Evolutionary conservation across 2,797 vertebrate species (phyloP).

Genomic region (Rhinogobio ventralis): DNA sequence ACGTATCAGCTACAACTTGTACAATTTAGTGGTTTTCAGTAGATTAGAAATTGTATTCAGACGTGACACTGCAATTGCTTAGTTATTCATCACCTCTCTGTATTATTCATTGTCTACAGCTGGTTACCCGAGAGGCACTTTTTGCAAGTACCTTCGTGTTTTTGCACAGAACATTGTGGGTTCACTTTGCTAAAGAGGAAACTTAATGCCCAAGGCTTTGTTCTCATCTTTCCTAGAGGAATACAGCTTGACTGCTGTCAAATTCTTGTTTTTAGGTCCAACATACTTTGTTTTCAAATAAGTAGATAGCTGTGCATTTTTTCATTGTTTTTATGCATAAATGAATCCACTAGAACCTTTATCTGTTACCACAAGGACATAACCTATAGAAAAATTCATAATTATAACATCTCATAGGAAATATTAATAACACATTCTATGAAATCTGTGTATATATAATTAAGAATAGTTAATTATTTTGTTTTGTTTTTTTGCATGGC

Average conservation of each 20-base stretch:
- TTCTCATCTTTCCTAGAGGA: slow-evolving; percentile 51
- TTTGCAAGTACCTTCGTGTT: slow-evolving; percentile 59
- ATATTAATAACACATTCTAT: not conserved
- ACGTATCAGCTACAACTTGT: not conserved
- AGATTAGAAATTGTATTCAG: not conserved
- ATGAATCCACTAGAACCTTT: not conserved
- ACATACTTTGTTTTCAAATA: slow-evolving; percentile 4
- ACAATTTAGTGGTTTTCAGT: not conserved
- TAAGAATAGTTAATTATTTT: not conserved
- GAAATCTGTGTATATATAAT: not conserved
- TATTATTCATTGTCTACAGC: slow-evolving; percentile 14
- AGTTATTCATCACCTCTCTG: slow-evolving; percentile 15
- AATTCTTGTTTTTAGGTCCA: slow-evolving; percentile 33
- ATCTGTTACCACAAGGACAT: not conserved
- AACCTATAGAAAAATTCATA: not conserved
- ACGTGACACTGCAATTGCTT: not conserved
- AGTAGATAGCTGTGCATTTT: not conserved
- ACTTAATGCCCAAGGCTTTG: slow-evolving; percentile 57
- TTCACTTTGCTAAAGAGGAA: slow-evolving; percentile 55
- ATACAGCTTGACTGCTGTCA: slow-evolving; percentile 47
- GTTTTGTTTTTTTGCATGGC: not conserved
- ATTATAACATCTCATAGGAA: not conserved
- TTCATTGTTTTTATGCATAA: not conserved
- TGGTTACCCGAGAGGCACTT: not conserved
- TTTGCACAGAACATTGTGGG: slow-evolving; percentile 68